Conservation (phyloP, 2,888 invertebrate genomes). For the Drosophila formosana region DNA sequence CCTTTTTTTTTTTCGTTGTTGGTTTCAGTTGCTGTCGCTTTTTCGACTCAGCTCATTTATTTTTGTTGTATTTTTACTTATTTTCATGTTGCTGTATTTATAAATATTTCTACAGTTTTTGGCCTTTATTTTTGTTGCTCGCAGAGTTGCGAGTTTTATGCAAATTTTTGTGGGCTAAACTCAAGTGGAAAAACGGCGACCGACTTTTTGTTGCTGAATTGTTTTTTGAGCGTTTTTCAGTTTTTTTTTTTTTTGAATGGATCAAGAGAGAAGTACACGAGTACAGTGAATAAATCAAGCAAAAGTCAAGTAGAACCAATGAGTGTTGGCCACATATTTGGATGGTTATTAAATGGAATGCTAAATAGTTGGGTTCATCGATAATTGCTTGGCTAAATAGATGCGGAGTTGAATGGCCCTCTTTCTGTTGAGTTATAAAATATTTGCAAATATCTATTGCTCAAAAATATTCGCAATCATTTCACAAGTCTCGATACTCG, state of each 20-base stretch:
- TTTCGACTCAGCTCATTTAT: conserved; percentile 39
- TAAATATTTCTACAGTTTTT: conserved; percentile 67
- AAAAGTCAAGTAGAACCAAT: not conserved
- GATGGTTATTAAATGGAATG: not conserved
- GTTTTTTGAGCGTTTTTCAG: too few relatives aligned
- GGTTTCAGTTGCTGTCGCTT: conserved; percentile 31
- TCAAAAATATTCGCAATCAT: not conserved
- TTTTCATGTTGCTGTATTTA: conserved; percentile 55
- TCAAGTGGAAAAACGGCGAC: conserved; percentile 59
- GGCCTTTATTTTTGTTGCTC: conserved; percentile 42
- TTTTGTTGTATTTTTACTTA: conserved; percentile 33
- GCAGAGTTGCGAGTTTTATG: conserved; percentile 59
- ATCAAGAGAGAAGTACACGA: conserved; percentile 7
- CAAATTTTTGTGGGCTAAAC: conserved; percentile 66
- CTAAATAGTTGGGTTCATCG: not conserved
- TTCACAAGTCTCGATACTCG: not conserved
- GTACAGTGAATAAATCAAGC: not conserved
- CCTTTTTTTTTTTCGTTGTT: conserved; percentile 13
- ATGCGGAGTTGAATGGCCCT: not conserved
- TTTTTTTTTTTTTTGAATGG: conserved; percentile 3
- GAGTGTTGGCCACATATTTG: too few relatives aligned
- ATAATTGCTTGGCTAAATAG: not conserved
- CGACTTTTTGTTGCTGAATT: conserved; percentile 19
- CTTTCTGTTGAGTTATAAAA: not conserved
- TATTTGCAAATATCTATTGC: not conserved